A percentile compares a stretch with the other conserved stretches of the same genome.
These are phyloP conservation scores for Ophion ventricosus DNA, from an alignment of 2,888 invertebrate genomes.

Conservation along the genomic window DNA sequence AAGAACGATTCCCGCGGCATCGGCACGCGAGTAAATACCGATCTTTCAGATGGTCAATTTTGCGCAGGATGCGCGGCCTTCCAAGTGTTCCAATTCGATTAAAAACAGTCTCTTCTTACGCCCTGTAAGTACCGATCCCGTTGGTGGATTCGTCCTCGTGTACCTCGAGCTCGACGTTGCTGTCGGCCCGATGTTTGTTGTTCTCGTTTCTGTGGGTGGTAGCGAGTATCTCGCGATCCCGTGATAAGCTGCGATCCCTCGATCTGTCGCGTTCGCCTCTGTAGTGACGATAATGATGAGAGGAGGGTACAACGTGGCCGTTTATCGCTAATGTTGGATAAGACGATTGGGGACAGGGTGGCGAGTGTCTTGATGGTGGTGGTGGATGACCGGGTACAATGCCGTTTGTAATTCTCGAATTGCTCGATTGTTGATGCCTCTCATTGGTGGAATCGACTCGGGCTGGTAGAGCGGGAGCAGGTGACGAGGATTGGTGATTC, in stretches of 20 bases:
- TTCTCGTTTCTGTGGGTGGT: conserved; percentile 17
- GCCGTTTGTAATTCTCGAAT: conserved; percentile 61
- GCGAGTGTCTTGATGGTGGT: conserved; percentile 67
- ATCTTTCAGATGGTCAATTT: background rate
- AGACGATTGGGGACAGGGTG: conserved; percentile 71
- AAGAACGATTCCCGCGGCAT: background rate
- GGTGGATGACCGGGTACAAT: conserved; percentile 65
- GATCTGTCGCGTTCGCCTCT: conserved; percentile 71
- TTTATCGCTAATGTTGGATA: conserved; percentile 81
- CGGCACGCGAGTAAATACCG: background rate
- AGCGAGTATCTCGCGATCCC: conserved; percentile 59
- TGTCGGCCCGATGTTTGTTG: conserved; percentile 58
- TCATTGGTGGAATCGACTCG: conserved; percentile 72
- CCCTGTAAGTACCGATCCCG: conserved; percentile 67
- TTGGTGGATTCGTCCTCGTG: conserved; percentile 62
- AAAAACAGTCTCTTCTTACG: conserved; percentile 49
- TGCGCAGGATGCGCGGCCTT: no score
- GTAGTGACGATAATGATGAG: conserved; percentile 78
- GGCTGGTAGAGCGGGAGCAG: conserved; percentile 73
- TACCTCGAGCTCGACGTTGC: conserved; percentile 60
- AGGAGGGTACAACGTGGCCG: conserved; percentile 73
- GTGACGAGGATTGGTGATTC: conserved; percentile 53
- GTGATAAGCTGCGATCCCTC: conserved; percentile 61
- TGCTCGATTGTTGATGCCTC: conserved; percentile 53
- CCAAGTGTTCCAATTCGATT: background rate